Conservation (phyloP, 1,140 invertebrate genomes). For the Tyrophagus putrescentiae region DNA sequence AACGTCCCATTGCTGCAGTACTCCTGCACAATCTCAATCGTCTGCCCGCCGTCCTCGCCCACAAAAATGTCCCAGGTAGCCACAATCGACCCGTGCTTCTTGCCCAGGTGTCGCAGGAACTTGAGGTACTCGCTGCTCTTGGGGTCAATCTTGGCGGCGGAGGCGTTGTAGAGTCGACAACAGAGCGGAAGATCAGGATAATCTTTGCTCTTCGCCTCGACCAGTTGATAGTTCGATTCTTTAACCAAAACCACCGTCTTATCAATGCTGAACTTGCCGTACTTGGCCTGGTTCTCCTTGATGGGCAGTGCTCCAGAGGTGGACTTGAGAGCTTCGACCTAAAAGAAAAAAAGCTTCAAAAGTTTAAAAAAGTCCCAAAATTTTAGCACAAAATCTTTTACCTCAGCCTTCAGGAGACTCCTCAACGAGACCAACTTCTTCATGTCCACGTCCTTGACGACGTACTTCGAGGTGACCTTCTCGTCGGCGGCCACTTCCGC, state of each 20-base stretch:
- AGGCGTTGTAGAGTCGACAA: not conserved
- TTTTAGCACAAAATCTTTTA: no score
- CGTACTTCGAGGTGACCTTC: not conserved
- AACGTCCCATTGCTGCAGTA: not conserved
- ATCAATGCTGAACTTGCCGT: not conserved
- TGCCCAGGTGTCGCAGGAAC: not conserved
- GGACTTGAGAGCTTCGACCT: not conserved
- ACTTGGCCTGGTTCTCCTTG: not conserved
- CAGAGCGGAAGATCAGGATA: not conserved
- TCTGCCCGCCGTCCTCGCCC: not conserved
- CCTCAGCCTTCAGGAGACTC: constrained; percentile 7
- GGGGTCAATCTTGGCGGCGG: not conserved
- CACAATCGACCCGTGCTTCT: not conserved
- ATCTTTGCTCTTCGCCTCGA: not conserved
- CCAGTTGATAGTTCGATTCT: not conserved
- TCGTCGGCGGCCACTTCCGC: not conserved
- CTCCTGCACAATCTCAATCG: not conserved
- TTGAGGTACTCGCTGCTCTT: not conserved
- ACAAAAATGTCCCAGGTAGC: not conserved
- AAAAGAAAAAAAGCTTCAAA: not conserved
- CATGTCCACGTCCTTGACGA: not conserved
- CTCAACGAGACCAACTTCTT: constrained; percentile 12
- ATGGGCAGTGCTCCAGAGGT: not conserved
- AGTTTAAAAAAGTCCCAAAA: no score
- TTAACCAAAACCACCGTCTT: not conserved